Evolutionary conservation across 2,888 invertebrate species (phyloP).

Genomic region (Tuta absoluta): DNA sequence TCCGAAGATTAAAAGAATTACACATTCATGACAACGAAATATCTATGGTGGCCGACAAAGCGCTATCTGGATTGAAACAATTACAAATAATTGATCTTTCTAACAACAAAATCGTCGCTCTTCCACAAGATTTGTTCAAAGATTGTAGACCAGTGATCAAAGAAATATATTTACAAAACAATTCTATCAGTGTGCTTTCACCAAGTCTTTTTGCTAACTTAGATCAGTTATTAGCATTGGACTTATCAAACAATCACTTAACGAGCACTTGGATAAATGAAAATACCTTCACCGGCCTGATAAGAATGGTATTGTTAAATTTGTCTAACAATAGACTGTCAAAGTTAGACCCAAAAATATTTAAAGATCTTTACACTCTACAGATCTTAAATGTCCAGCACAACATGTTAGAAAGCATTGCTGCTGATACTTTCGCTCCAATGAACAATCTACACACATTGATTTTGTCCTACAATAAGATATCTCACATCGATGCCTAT

Average conservation of each 20-base stretch:
- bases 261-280: constrained; percentile 93
- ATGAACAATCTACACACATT: constrained; percentile 96
- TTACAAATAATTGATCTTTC: constrained; percentile 93
- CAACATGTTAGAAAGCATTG: constrained; percentile 91
- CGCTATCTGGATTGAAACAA: constrained; percentile 89
- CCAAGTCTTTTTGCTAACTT: constrained; percentile 93
- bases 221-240: constrained; percentile 89
- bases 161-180: constrained; percentile 95
- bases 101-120: constrained; percentile 92
- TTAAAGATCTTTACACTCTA: constrained; percentile 91
- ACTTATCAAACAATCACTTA: constrained; percentile 92
- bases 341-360: constrained; percentile 90
- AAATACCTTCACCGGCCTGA: constrained; percentile 92
- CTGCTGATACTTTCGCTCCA: constrained; percentile 93
- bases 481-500: constrained; percentile 91
- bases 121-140: constrained; percentile 92
- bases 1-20: constrained; percentile 89
- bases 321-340: constrained; percentile 92
- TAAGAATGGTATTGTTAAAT: constrained; percentile 92
- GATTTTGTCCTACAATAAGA: constrained; percentile 91
- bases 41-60: constrained; percentile 92
- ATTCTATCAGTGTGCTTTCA: constrained; percentile 92
- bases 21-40: constrained; percentile 94
- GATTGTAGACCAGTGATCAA: constrained; percentile 90
- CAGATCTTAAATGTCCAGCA: constrained; percentile 92